Percentiles rank a stretch among this genome's conserved stretches.
Evolutionary conservation across 2,797 vertebrate genomes (phyloP).

Genomic region (Melanotaenia nigrans): DNA sequence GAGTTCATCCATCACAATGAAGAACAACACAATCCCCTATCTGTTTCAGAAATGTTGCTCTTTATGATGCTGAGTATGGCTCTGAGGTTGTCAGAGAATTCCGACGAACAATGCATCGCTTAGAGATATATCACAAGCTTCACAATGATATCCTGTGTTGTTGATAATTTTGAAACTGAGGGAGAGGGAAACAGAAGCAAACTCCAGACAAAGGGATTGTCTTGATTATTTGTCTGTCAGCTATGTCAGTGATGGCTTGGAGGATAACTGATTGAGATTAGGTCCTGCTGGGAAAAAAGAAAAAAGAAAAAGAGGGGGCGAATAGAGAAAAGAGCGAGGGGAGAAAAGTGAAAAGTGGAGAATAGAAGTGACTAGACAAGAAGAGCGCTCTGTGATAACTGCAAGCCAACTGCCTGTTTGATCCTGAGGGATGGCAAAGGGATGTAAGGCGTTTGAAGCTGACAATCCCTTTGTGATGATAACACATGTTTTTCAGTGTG

Average conservation of each 20-base stretch:
- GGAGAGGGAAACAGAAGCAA: slow-evolving; percentile 45
- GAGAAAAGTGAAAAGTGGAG: slow-evolving; percentile 62
- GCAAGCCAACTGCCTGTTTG: slow-evolving; percentile 82
- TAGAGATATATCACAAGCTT: slow-evolving; percentile 56
- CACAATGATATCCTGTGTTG: slow-evolving; percentile 68
- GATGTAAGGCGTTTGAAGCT: slow-evolving; percentile 84
- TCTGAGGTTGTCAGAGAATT: slow-evolving; percentile 65
- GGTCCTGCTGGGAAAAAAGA: slow-evolving; percentile 53
- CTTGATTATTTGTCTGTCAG: slow-evolving; percentile 73
- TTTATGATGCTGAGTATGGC: slow-evolving; percentile 60
- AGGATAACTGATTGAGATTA: slow-evolving; percentile 76
- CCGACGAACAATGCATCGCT: slow-evolving; percentile 65
- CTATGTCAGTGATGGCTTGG: slow-evolving; percentile 60
- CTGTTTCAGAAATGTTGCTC: slow-evolving; percentile 66
- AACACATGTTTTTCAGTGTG: slow-evolving; percentile 82
- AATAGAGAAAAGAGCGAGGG: slow-evolving; percentile 26
- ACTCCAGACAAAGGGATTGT: slow-evolving; percentile 76
- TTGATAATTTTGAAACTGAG: slow-evolving; percentile 49
- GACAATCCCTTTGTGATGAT: slow-evolving; percentile 85
- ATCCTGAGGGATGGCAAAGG: slow-evolving; percentile 82
- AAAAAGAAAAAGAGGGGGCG: slow-evolving; percentile 37
- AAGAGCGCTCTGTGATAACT: slow-evolving; percentile 70
- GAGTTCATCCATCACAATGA: slow-evolving; percentile 70
- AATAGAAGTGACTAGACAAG: slow-evolving; percentile 70
- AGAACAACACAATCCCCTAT: slow-evolving; percentile 69